Base-by-base conservation (phyloP, 2,888 invertebrate genomes). In the Tetramorium bicarinatum region DNA sequence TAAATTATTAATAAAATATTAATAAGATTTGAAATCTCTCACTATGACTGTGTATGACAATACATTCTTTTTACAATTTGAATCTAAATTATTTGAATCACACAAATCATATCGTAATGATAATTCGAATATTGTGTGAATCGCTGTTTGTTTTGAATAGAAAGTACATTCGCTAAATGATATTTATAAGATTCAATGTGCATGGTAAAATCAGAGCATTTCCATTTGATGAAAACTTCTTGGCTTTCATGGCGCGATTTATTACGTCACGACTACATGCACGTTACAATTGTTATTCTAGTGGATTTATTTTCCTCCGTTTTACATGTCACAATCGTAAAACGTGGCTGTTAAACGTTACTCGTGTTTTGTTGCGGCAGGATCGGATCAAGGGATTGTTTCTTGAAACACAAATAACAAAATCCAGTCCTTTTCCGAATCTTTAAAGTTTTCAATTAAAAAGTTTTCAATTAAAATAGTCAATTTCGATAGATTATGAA, bases 191-290 rank as follows among this genome's bases (percentile, higher is more conserved):
- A 38, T 71, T 79, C 47, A 59, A 59, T 47, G 47, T 18, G 71
- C 71, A 71, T 34, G 38, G n/a, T 80, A 72, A 72, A 80, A 71
- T 72, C 72, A 69, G 72, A 49, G 38, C 38, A 80, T 80, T 80
- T 80, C 72, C 72, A 80, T 80, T 80, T 80, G 79, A 80, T 80
- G 72, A 80, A 80, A 80, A 72, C 79, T 72, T 21, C 79, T 80
- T 80, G 79, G 72, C 72, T 80, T 80, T 80, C 72, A 72, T 15
- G 47, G 72, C 47, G 72, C 59, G 72, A 80, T 80, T 80, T 80
- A 80, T 80, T 79, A 79, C 79, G 44, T 79, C 79, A 71, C 56
- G 44, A 61, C 79, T 80, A 72, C 38, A 80, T 59, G 72, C 59
- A 59, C 59, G 59, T 80, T 72, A 80, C 79, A 80, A 80, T 80